Percentiles rank a stretch among this genome's conserved stretches.
Conservation (phyloP, 2,797 vertebrate species). For the Myotis planiceps region DNA sequence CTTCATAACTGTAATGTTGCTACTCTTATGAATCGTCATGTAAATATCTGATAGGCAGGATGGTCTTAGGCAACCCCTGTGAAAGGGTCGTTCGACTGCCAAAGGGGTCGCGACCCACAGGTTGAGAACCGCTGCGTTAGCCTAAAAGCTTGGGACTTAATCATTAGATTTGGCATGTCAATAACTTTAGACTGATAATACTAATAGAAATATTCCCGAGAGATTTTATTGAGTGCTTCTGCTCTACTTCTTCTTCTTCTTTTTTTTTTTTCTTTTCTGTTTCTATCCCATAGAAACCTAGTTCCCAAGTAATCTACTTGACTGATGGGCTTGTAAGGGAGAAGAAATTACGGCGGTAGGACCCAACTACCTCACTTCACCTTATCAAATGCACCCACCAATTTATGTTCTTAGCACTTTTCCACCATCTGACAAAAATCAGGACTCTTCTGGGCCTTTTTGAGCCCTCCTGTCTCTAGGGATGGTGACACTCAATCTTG, state of each 20-base stretch:
- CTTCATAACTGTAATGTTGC: too few relatives aligned
- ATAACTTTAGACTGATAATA: slow-evolving; percentile 5
- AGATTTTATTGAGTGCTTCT: background rate
- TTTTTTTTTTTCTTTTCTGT: background rate
- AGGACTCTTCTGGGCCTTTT: slow-evolving; percentile 8
- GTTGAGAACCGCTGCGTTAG: too few relatives aligned
- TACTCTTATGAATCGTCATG: too few relatives aligned
- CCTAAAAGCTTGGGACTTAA: background rate
- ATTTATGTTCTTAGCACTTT: slow-evolving; percentile 43
- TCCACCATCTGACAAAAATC: slow-evolving; percentile 45
- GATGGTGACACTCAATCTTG: slow-evolving; percentile 55
- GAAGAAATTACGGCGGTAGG: background rate
- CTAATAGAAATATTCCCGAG: background rate
- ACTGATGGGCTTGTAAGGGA: background rate
- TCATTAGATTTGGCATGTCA: background rate
- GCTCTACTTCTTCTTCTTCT: background rate
- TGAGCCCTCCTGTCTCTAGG: background rate
- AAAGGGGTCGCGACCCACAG: too few relatives aligned
- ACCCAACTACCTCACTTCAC: background rate
- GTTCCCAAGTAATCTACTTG: slow-evolving; percentile 18
- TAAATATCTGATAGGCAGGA: too few relatives aligned
- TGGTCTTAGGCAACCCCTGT: too few relatives aligned
- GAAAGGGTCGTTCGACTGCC: too few relatives aligned
- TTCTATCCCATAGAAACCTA: background rate
- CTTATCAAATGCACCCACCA: slow-evolving; percentile 49